Conservation (phyloP, 2,113 vertebrate species). For the Hipposideros armiger region DNA sequence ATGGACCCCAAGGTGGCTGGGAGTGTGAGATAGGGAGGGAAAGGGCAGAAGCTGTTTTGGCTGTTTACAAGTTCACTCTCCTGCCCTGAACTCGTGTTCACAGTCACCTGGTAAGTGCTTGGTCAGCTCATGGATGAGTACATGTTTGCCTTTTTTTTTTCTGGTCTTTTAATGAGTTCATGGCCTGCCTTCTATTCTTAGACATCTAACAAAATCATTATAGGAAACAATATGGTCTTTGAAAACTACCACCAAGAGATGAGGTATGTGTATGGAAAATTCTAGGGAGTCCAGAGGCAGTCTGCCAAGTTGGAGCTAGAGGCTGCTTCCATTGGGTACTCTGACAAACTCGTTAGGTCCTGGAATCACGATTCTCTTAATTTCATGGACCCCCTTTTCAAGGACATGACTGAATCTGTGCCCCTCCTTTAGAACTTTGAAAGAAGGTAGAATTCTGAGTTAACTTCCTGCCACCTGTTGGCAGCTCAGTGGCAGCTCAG, state of each 20-base stretch:
- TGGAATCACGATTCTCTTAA: not conserved
- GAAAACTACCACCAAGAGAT: not conserved
- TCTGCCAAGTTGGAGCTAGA: not conserved
- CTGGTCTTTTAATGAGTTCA: not conserved
- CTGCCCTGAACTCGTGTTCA: not conserved
- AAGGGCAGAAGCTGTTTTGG: not conserved
- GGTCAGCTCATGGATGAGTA: not conserved
- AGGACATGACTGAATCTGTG: not conserved
- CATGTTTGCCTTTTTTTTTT: not conserved
- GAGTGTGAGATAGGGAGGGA: not conserved
- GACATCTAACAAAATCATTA: not conserved
- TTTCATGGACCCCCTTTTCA: not conserved
- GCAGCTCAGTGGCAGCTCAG: no score
- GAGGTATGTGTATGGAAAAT: not conserved
- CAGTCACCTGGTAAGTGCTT: not conserved
- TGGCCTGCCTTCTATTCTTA: not conserved
- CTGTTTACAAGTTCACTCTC: not conserved
- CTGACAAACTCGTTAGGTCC: not conserved
- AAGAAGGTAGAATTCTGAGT: not conserved
- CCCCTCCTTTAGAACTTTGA: not conserved
- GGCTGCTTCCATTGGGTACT: not conserved
- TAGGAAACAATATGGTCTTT: not conserved
- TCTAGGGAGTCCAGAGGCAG: not conserved
- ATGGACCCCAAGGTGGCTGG: rapidly evolving
- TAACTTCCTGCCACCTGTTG: not conserved